Evolutionary conservation across 2,113 vertebrate species (phyloP).

Genomic region (Beaufortia kweichowensis): DNA sequence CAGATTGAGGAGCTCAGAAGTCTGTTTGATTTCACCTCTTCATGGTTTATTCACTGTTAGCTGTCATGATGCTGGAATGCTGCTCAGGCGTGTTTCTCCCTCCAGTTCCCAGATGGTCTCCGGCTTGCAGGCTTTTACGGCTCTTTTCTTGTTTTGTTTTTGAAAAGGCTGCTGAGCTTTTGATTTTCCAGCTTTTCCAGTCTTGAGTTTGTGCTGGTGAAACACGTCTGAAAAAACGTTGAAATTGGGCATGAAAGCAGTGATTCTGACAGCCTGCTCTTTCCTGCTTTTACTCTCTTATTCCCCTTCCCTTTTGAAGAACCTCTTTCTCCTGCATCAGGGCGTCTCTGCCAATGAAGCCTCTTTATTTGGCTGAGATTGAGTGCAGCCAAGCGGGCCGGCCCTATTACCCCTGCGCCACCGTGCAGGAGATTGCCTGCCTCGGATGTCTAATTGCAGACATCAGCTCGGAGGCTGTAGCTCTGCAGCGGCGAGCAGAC

Average conservation of each 20-base stretch:
- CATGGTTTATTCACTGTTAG: slow-evolving; percentile 46
- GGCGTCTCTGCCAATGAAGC: slow-evolving; percentile 77
- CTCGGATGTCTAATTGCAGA: slow-evolving; percentile 56
- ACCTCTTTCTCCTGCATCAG: slow-evolving; percentile 71
- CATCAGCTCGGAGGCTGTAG: slow-evolving; percentile 67
- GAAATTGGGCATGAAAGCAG: slow-evolving; percentile 32
- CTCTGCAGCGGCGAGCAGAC: slow-evolving; percentile 44
- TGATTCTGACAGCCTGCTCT: slow-evolving; percentile 56
- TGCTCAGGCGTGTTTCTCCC: slow-evolving; percentile 38
- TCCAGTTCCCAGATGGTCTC: slow-evolving; percentile 44
- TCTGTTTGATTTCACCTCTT: slow-evolving; percentile 7
- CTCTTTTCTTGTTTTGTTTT: slow-evolving; percentile 27
- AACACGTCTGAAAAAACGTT: not conserved
- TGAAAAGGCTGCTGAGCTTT: slow-evolving; percentile 32
- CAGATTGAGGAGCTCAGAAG: slow-evolving; percentile 24
- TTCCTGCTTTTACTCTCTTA: not conserved
- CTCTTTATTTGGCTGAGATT: slow-evolving; percentile 80
- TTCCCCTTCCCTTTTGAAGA: slow-evolving; percentile 63
- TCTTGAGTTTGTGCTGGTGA: slow-evolving; percentile 4
- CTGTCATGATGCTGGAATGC: slow-evolving; percentile 43
- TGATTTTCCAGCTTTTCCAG: slow-evolving; percentile 6
- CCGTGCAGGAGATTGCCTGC: slow-evolving; percentile 79
- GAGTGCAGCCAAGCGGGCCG: slow-evolving; percentile 80
- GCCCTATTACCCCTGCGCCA: slow-evolving; percentile 64
- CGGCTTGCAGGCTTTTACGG: slow-evolving; percentile 40